A percentile compares a stretch with the other conserved stretches of the same genome.
These are phyloP conservation scores for Vulpes vulpes DNA, from an alignment of 2,113 vertebrate species.

Conservation along the genomic window DNA sequence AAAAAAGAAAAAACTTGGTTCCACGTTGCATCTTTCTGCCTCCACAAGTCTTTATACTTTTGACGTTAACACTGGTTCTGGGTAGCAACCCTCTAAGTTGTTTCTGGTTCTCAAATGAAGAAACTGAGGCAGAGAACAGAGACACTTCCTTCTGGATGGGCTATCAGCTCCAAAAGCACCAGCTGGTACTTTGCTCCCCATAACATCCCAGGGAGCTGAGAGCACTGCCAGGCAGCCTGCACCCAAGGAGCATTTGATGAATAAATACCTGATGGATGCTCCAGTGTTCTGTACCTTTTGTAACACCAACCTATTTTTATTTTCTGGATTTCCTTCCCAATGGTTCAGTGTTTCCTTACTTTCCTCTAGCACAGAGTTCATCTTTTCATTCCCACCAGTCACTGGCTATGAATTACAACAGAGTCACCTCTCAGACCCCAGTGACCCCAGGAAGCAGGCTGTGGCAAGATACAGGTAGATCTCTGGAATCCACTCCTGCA, in stretches of 20 bases:
- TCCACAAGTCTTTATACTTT: neutral
- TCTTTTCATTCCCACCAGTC: neutral
- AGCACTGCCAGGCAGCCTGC: accelerated
- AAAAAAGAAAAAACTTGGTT: neutral
- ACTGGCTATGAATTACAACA: neutral
- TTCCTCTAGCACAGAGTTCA: neutral
- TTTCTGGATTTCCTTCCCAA: slow-evolving; percentile 54
- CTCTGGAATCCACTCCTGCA: neutral
- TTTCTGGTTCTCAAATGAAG: neutral
- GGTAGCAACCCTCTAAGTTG: neutral
- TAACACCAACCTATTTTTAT: neutral
- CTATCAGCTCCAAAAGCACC: neutral
- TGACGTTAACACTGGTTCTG: neutral
- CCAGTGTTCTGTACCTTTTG: neutral
- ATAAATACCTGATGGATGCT: neutral
- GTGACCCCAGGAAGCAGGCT: neutral
- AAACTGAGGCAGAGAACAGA: neutral
- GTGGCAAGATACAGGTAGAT: neutral
- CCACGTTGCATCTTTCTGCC: neutral
- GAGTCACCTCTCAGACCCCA: neutral
- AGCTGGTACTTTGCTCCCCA: neutral
- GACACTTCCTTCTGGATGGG: neutral
- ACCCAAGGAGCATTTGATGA: neutral
- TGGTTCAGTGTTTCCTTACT: neutral
- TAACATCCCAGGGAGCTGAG: neutral